These are phyloP conservation scores for Oryzias woworae DNA, from an alignment of 2,113 vertebrate genomes.

Conservation along the genomic window DNA sequence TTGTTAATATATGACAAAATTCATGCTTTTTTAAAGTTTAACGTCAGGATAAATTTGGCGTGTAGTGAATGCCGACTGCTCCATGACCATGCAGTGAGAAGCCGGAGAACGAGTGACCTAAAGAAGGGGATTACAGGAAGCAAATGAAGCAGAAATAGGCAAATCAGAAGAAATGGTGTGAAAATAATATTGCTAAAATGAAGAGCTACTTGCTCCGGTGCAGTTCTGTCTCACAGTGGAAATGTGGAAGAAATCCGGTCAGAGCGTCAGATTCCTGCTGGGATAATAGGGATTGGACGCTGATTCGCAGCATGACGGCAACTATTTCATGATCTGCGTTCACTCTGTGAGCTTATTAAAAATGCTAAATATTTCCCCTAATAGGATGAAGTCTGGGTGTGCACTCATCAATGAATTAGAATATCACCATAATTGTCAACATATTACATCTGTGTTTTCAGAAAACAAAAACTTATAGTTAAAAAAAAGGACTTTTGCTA, in stretches of 20 bases:
- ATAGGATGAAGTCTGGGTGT: slow-evolving; percentile 10
- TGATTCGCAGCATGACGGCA: background rate
- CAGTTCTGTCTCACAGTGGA: slow-evolving; percentile 31
- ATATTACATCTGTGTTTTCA: no score
- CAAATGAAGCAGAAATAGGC: background rate
- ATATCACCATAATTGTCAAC: no score
- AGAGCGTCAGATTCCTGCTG: slow-evolving; percentile 46
- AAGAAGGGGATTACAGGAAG: slow-evolving; percentile 11
- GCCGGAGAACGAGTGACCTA: background rate
- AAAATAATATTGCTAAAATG: background rate
- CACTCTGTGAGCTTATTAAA: no score
- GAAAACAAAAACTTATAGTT: no score
- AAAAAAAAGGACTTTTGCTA: no score
- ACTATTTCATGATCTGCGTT: background rate
- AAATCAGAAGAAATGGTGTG: slow-evolving; percentile 8
- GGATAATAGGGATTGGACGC: slow-evolving; percentile 45
- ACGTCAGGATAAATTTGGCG: no score
- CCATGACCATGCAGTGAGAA: no score
- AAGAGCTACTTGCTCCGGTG: slow-evolving; percentile 20
- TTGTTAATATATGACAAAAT: no score
- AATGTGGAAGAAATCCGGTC: slow-evolving; percentile 13
- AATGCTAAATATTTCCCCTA: slow-evolving; percentile 12
- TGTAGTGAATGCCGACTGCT: no score
- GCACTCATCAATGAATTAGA: slow-evolving; percentile 2
- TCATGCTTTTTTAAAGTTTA: no score